A percentile compares a stretch with the other conserved stretches of the same genome.
These are phyloP conservation scores for Tachina grossa DNA, from an alignment of 2,888 invertebrate genomes.

Conservation along the genomic window DNA sequence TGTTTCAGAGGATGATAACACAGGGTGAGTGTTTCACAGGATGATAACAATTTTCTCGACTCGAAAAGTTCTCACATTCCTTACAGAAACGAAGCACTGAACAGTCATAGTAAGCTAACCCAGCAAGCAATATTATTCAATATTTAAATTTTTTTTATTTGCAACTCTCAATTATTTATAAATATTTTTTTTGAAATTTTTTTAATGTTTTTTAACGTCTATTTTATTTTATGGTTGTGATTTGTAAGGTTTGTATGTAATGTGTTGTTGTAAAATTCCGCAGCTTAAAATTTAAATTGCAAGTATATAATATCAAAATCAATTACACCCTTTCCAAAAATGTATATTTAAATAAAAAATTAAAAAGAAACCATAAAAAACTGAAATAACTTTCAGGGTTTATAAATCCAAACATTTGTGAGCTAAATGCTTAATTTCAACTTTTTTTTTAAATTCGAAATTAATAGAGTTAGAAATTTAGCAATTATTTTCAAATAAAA, in stretches of 20 bases:
- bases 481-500: neutral
- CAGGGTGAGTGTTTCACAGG: no score
- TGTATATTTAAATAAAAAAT: neutral
- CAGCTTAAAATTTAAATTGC: neutral
- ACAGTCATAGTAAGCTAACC: no score
- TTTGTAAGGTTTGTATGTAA: slow-evolving; percentile 58
- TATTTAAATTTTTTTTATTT: no score
- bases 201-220: neutral
- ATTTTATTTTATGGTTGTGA: slow-evolving; percentile 67
- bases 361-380: neutral
- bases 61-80: no score
- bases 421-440: neutral
- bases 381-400: neutral
- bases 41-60: no score
- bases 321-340: slow-evolving; percentile 20
- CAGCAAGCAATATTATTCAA: no score
- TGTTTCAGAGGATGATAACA: no score
- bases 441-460: neutral
- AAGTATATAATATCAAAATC: neutral
- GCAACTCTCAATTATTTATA: no score
- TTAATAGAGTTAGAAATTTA: no score
- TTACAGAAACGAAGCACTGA: no score
- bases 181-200: neutral
- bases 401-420: no score
- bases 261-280: slow-evolving; percentile 30